phyloP scores from a whole-genome alignment of 2,888 invertebrate genomes.

The Lasioglossum figueresi region DNA sequence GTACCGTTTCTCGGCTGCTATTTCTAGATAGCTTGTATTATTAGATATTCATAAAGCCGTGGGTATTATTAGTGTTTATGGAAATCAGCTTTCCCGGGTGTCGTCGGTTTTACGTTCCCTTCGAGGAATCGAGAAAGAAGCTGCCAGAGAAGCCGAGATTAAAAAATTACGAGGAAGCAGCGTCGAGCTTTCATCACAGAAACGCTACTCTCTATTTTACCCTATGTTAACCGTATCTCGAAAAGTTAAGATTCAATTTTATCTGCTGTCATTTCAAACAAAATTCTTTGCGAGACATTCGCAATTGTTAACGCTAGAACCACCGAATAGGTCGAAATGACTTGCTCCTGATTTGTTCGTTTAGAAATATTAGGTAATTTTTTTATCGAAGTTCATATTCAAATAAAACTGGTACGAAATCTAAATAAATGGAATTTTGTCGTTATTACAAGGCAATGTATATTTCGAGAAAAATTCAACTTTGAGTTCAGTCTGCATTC shows the following conservation, averaged over 20 bases:
- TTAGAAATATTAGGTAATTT: too few relatives aligned
- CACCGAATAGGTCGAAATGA: too few relatives aligned
- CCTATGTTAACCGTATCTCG: not conserved
- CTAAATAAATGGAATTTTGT: too few relatives aligned
- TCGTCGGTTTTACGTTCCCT: not conserved
- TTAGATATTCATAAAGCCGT: not conserved
- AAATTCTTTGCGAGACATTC: not conserved
- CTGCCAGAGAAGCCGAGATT: not conserved
- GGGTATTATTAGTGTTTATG: slow-evolving; percentile 2
- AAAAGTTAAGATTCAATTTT: not conserved
- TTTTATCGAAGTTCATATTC: too few relatives aligned
- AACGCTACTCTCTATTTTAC: not conserved
- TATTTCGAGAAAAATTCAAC: too few relatives aligned
- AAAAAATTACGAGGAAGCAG: not conserved
- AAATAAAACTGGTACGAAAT: too few relatives aligned
- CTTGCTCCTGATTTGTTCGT: too few relatives aligned
- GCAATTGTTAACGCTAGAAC: not conserved
- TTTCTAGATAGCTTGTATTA: slow-evolving; percentile 23
- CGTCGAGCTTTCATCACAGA: not conserved
- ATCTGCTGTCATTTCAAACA: not conserved
- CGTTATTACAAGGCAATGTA: too few relatives aligned
- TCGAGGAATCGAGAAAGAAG: not conserved
- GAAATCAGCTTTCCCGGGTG: not conserved
- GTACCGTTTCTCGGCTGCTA: slow-evolving; percentile 29
- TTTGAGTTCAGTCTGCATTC: not conserved